Evolutionary conservation across 2,113 vertebrate genomes (phyloP).

Genomic region (Hyperoodon ampullatus): DNA sequence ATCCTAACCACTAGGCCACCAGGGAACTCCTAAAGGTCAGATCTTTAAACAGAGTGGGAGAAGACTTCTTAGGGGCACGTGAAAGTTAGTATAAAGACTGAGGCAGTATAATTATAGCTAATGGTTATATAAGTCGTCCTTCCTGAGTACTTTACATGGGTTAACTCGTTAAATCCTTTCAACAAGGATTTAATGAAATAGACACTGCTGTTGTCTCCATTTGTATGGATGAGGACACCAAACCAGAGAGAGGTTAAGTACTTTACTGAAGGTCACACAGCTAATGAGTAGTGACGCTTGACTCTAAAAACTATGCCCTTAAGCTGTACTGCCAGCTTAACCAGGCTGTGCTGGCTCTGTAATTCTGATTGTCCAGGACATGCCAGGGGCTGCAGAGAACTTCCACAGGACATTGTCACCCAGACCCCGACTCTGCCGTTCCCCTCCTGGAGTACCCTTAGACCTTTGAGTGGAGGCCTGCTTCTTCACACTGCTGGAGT

Average conservation of each 20-base stretch:
- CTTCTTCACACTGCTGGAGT: not conserved
- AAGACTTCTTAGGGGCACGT: not conserved
- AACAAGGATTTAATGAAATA: not conserved
- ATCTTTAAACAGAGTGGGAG: not conserved
- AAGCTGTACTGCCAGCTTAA: not conserved
- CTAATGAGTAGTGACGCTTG: not conserved
- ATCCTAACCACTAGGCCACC: too few species aligned
- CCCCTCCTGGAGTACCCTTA: not conserved
- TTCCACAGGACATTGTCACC: not conserved
- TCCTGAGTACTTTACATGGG: not conserved
- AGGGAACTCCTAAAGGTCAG: too few species aligned
- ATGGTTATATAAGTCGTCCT: slow-evolving; percentile 45
- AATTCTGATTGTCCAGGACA: not conserved
- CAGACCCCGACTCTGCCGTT: not conserved
- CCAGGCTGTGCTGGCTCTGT: not conserved
- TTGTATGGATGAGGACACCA: not conserved
- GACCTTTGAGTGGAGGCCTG: not conserved
- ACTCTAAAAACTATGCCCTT: not conserved
- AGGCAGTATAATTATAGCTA: slow-evolving; percentile 31
- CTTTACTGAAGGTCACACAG: not conserved
- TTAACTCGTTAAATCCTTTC: not conserved
- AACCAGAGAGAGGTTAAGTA: not conserved
- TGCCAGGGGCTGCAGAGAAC: not conserved
- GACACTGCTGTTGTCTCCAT: not conserved
- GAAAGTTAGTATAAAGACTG: not conserved